Conservation (phyloP, 2,888 invertebrate species). For the Nebria salina region DNA sequence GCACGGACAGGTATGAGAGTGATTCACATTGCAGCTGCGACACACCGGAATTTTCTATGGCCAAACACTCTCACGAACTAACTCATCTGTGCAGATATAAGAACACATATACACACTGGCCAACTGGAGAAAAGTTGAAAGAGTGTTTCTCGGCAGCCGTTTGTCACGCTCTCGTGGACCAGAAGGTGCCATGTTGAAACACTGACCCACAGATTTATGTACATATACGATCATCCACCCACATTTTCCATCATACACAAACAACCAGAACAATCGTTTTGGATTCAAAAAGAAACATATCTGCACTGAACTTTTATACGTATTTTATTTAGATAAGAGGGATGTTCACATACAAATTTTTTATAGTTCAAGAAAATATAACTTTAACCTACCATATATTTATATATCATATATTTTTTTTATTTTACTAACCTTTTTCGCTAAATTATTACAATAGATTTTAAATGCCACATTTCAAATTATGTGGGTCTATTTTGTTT, state of each 20-base stretch:
- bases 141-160: constrained; percentile 23
- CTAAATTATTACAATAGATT: too few species aligned
- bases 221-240: background rate
- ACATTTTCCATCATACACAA: background rate
- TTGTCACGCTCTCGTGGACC: constrained; percentile 24
- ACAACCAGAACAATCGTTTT: background rate
- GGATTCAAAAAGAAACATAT: too few species aligned
- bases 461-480: too few species aligned
- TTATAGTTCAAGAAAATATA: too few species aligned
- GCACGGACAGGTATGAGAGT: constrained; percentile 31
- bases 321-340: too few species aligned
- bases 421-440: too few species aligned
- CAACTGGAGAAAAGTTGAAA: constrained; percentile 32
- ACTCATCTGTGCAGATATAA: background rate
- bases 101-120: background rate
- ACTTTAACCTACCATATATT: too few species aligned
- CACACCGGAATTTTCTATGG: constrained; percentile 18
- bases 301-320: too few species aligned
- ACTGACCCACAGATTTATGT: constrained; percentile 27
- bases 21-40: constrained; percentile 14
- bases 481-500: too few species aligned
- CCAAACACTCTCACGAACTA: background rate
- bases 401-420: too few species aligned
- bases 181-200: constrained; percentile 31
- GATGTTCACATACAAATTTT: too few species aligned